These are phyloP conservation scores for Neomorphus geoffroyi DNA, from an alignment of 2,797 vertebrate genomes.

Conservation along the genomic window DNA sequence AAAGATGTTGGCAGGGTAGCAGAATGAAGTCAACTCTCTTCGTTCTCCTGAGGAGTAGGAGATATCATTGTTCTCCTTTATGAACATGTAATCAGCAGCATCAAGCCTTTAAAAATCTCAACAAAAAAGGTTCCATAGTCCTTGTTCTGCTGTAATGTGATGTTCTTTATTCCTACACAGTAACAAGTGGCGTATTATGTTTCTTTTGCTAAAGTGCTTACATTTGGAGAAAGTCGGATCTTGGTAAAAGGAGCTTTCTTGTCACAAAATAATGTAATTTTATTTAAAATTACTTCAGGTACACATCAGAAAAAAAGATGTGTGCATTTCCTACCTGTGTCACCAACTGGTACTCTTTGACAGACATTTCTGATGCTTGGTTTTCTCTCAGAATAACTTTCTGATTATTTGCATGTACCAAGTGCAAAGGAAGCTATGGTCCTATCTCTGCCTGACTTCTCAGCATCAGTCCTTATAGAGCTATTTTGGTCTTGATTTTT, in stretches of 20 bases:
- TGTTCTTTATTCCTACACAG: not conserved
- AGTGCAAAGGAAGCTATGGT: not conserved
- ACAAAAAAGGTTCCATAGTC: not conserved
- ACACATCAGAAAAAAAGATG: not conserved
- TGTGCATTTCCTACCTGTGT: not conserved
- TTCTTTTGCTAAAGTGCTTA: not conserved
- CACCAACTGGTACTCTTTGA: not conserved
- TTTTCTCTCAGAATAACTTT: not conserved
- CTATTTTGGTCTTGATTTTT: not conserved
- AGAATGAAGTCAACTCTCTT: not conserved
- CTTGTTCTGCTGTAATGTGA: not conserved
- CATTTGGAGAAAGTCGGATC: not conserved
- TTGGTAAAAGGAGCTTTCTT: not conserved
- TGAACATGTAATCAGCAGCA: not conserved
- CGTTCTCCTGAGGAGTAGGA: not conserved
- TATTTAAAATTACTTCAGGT: not conserved
- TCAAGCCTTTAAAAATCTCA: not conserved
- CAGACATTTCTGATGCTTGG: not conserved
- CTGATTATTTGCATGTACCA: not conserved
- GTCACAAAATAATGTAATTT: not conserved
- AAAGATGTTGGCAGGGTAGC: not conserved
- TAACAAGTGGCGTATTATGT: not conserved
- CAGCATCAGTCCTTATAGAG: not conserved
- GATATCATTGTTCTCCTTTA: not conserved
- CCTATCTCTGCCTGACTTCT: not conserved